Base-by-base conservation (phyloP, 2,888 invertebrate genomes). In the Lepidonotus clava region DNA sequence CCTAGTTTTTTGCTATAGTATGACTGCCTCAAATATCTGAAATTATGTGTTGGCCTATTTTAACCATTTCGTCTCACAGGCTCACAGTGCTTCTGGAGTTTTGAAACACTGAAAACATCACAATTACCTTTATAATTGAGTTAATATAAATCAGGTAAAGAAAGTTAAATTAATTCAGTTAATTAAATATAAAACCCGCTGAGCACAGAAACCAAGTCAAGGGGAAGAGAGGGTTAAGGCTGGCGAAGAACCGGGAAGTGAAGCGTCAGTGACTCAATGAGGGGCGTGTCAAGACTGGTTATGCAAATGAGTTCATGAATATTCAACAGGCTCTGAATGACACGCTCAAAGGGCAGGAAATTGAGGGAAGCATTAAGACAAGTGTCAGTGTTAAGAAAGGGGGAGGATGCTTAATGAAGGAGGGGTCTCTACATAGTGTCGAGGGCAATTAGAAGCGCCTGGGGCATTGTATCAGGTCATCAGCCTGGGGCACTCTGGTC, bases 301-400 rank as follows among this genome's bases (percentile, higher is more conserved):
- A 61, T 61, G 61, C 61, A 61, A 61, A 61, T 61, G 24, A 61
- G 24, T 28, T 61, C 61, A 61, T 61, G 61, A 8, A 61, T 61
- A 61, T 61, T 61, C 61, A 61, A 28, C 28, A 61, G 11, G 18
- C 56, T 46, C 18, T n/a, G 18, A 18, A n/a, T 56, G 56, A 5
- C 56, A 61, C 24, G 61, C 61, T 61, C 61, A 61, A 61, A 61
- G 61, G 61, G 24, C 61, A 61, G 61, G 24, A 61, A 61, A 61
- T 61, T 8, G 28, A 11, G 61, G 14, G 61, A 6, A 61, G 61
- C 28, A 32, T 61, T 61, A n/a, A 61, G 61, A 61, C 61, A 61
- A 61, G 61, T 61, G 61, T 11, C 61, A 61, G 24, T 61, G 61
- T n/a, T 28, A 28, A 61, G 61, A 32, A 32, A 28, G 28, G 61